phyloP scores from a whole-genome alignment of 2,113 vertebrate species.

The Mobula hypostoma region DNA sequence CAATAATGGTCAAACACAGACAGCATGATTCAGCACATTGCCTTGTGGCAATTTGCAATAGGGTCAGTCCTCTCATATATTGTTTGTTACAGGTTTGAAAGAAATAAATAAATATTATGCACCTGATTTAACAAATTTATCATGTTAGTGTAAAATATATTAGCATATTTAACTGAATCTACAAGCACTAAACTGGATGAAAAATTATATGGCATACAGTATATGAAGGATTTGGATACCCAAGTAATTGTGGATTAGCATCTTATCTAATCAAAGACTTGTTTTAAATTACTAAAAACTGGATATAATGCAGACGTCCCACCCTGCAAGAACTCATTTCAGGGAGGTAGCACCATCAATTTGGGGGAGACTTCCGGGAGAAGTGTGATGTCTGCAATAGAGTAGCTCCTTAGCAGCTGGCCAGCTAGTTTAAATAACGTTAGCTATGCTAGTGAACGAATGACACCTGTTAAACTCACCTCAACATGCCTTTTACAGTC shows the following conservation, averaged over 20 bases:
- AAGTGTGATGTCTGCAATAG: too few relatives aligned
- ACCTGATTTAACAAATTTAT: neutral
- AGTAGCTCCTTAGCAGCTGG: too few relatives aligned
- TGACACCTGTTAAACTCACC: too few relatives aligned
- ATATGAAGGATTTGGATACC: neutral
- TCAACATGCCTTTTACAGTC: too few relatives aligned
- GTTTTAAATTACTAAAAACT: neutral
- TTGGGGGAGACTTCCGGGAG: too few relatives aligned
- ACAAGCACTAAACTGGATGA: neutral
- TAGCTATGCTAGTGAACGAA: too few relatives aligned
- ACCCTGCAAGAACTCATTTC: too few relatives aligned
- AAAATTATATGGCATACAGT: neutral
- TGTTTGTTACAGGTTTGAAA: neutral
- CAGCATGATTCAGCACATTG: too few relatives aligned
- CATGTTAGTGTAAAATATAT: neutral
- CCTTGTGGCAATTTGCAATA: neutral
- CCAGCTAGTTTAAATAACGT: too few relatives aligned
- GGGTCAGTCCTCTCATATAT: neutral
- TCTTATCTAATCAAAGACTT: neutral
- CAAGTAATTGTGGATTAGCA: neutral
- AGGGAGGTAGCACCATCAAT: too few relatives aligned
- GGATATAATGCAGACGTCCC: too few relatives aligned
- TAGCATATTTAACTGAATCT: neutral
- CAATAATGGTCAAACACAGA: too few relatives aligned
- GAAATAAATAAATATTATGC: neutral